phyloP scores from a whole-genome alignment of 1,140 invertebrate species.

The Drosophila bocqueti region DNA sequence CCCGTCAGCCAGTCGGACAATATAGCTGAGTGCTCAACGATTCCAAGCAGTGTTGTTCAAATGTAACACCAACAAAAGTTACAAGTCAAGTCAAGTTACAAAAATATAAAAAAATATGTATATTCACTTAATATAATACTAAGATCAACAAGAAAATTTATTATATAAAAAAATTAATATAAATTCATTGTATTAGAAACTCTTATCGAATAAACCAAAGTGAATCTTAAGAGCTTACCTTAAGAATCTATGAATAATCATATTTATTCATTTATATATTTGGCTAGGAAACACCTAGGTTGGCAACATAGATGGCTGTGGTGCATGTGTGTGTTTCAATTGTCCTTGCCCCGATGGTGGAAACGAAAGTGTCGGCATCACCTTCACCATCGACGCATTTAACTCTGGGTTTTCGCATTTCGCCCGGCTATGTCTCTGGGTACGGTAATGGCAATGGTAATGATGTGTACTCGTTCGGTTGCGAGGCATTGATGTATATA shows the following conservation, averaged over 20 bases:
- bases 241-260: no score
- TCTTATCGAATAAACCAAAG: no score
- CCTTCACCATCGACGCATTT: constrained; percentile 62
- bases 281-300: not conserved
- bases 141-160: no score
- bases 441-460: constrained; percentile 50
- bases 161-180: no score
- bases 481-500: constrained; percentile 40
- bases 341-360: constrained; percentile 58
- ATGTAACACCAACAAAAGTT: no score
- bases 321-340: constrained; percentile 47
- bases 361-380: constrained; percentile 46
- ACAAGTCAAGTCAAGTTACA: no score
- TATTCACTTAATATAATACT: no score
- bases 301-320: not conserved
- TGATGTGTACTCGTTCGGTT: constrained; percentile 41
- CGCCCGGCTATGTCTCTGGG: not conserved
- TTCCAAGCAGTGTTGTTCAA: constrained; percentile 2
- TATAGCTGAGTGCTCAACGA: constrained; percentile 68
- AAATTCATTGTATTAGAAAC: no score
- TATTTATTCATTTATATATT: no score
- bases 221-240: no score
- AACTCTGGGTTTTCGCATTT: constrained; percentile 43
- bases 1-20: constrained; percentile 54
- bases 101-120: no score